phyloP scores from a whole-genome alignment of 2,113 vertebrate species.

The Orcinus orca region DNA sequence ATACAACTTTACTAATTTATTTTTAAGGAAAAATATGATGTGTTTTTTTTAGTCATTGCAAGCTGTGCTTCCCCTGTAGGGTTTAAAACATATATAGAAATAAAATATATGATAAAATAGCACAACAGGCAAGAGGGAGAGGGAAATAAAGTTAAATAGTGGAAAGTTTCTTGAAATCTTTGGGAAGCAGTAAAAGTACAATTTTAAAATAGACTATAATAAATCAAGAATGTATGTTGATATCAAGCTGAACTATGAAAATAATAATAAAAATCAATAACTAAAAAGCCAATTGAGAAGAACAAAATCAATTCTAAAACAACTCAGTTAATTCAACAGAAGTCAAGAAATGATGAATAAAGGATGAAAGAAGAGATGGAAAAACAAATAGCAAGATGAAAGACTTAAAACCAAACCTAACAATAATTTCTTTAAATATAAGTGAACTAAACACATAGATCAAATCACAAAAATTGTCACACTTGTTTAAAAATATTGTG shows the following conservation, averaged over 20 bases:
- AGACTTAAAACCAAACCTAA: background rate
- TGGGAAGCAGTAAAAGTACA: constrained; percentile 9
- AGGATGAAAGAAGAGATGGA: background rate
- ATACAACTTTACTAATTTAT: constrained; percentile 56
- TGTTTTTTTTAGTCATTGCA: constrained; percentile 55
- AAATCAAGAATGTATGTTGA: constrained; percentile 2
- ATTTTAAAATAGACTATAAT: background rate
- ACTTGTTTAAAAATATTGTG: background rate
- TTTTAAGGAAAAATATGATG: constrained; percentile 36
- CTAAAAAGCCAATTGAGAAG: background rate
- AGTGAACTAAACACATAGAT: background rate
- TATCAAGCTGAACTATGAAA: constrained; percentile 8
- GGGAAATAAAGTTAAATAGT: constrained; percentile 47
- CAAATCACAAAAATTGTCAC: background rate
- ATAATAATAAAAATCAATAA: background rate
- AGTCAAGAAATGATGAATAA: background rate
- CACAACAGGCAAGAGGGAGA: background rate
- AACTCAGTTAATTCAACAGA: background rate
- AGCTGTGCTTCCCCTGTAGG: constrained; percentile 63
- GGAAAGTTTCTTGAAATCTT: constrained; percentile 28
- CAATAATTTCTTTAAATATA: background rate
- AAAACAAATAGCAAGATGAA: background rate
- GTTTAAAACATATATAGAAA: constrained; percentile 57
- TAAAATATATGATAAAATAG: constrained; percentile 62
- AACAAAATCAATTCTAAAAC: constrained; percentile 6